Evolutionary conservation across 2,113 vertebrate species (phyloP).

Genomic region (Lophotis ruficrista): DNA sequence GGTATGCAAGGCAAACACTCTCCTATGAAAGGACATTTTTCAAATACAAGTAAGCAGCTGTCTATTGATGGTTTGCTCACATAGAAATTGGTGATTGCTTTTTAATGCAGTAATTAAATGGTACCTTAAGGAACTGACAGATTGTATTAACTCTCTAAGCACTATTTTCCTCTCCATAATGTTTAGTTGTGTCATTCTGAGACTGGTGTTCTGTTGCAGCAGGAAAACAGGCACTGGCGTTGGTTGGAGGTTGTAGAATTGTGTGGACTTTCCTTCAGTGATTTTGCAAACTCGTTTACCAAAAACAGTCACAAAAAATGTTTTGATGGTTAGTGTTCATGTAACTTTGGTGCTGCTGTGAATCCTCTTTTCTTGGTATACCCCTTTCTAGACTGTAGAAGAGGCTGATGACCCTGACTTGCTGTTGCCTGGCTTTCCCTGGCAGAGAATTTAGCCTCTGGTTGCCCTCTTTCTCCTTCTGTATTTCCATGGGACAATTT

Average conservation of each 20-base stretch:
- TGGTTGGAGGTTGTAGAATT: not conserved
- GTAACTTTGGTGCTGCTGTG: not conserved
- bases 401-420: not conserved
- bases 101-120: not conserved
- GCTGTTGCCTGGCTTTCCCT: not conserved
- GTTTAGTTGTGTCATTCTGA: not conserved
- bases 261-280: not conserved
- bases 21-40: not conserved
- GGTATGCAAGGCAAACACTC: not conserved
- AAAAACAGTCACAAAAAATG: not conserved
- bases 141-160: not conserved
- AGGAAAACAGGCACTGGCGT: not conserved
- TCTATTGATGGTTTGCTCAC: not conserved
- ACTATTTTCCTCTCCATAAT: not conserved
- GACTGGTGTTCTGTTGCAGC: not conserved
- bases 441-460: not conserved
- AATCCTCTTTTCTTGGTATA: not conserved
- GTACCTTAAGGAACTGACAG: not conserved
- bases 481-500: not conserved
- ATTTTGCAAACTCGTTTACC: not conserved
- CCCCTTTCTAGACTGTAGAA: not conserved
- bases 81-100: not conserved
- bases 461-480: not conserved
- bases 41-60: not conserved
- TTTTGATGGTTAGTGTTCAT: not conserved